phyloP scores from a whole-genome alignment of 2,888 invertebrate genomes.

The Euphydryas editha region DNA sequence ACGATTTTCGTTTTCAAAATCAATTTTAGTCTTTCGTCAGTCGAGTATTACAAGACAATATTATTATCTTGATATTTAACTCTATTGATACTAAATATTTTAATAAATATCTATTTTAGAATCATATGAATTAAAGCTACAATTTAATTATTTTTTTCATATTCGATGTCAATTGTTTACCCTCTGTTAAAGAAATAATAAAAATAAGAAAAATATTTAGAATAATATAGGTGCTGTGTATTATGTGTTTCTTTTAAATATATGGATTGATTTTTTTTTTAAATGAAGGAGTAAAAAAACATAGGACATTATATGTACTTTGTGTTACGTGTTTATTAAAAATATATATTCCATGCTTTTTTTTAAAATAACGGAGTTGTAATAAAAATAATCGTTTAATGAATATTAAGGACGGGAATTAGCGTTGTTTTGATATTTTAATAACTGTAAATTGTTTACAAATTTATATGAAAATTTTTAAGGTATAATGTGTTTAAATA shows the following conservation, averaged over 20 bases:
- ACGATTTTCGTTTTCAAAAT: conserved; percentile 44
- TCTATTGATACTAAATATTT: conserved; percentile 34
- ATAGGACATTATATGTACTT: too few relatives aligned
- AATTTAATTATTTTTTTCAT: conserved; percentile 34
- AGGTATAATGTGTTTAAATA: background rate
- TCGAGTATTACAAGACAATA: conserved; percentile 46
- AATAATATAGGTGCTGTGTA: background rate
- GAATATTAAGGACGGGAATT: conserved; percentile 22
- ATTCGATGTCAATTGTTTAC: conserved; percentile 39
- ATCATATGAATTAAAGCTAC: conserved; percentile 50
- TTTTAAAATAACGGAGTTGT: background rate
- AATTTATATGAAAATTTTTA: conserved; percentile 7
- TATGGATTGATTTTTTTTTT: too few relatives aligned
- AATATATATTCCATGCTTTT: background rate
- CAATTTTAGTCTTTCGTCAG: conserved; percentile 61
- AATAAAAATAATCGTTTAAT: conserved; percentile 9
- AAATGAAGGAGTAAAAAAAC: too few relatives aligned
- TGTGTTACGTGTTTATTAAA: background rate
- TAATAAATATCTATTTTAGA: conserved; percentile 55
- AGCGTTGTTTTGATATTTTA: conserved; percentile 16
- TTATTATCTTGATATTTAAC: conserved; percentile 29
- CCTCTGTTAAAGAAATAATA: conserved; percentile 9
- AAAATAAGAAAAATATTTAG: background rate
- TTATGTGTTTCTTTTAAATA: background rate
- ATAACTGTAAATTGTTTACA: conserved; percentile 9